Percentiles rank a stretch among this genome's conserved stretches.
These are phyloP conservation scores for Lasiurus cinereus DNA, from an alignment of 2,113 vertebrate genomes.

Conservation along the genomic window DNA sequence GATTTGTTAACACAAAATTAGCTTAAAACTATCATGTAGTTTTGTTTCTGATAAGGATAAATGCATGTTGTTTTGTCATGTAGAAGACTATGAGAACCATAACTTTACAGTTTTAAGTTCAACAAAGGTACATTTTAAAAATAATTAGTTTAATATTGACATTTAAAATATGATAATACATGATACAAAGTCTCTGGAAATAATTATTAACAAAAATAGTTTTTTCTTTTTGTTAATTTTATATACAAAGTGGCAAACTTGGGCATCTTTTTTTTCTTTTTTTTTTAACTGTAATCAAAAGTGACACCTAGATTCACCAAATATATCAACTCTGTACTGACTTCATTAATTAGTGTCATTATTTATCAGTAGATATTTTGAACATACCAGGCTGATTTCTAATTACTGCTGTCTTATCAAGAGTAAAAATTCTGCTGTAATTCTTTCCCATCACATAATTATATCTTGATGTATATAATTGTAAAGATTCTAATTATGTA, in stretches of 20 bases:
- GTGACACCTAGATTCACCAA: background rate
- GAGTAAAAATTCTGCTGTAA: constrained; percentile 18
- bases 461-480: constrained; percentile 12
- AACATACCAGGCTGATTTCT: background rate
- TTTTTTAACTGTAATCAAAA: constrained; percentile 12
- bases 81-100: background rate
- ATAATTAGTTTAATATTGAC: background rate
- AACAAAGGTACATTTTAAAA: constrained; percentile 55
- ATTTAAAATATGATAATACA: constrained; percentile 36
- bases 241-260: background rate
- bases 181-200: constrained; percentile 12
- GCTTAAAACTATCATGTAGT: constrained; percentile 68
- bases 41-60: constrained; percentile 71
- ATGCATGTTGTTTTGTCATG: constrained; percentile 62
- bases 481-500: constrained; percentile 32
- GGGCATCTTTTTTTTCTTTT: background rate
- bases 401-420: background rate
- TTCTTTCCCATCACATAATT: constrained; percentile 28
- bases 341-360: background rate
- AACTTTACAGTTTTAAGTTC: constrained; percentile 37
- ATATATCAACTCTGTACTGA: background rate
- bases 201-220: background rate
- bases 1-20: constrained; percentile 83
- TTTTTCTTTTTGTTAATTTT: background rate
- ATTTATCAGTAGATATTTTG: background rate